These are phyloP conservation scores for Bufo bufo DNA, from an alignment of 2,113 vertebrate species.

Conservation along the genomic window DNA sequence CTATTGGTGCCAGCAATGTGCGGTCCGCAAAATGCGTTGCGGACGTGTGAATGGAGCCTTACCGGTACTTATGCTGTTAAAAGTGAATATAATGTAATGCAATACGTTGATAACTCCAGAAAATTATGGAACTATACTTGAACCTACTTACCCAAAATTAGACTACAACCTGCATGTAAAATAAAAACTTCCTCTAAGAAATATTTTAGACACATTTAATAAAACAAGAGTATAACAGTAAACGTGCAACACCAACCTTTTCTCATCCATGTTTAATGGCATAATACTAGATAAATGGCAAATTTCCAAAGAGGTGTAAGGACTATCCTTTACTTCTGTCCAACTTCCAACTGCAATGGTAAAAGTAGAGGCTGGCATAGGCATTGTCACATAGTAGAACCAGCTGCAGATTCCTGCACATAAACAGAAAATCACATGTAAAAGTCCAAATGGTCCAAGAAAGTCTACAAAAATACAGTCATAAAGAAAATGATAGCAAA, in stretches of 20 bases:
- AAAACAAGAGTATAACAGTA: not conserved
- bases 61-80: too few relatives aligned
- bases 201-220: not conserved
- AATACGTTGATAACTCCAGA: too few relatives aligned
- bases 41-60: too few relatives aligned
- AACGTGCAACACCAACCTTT: constrained; percentile 75
- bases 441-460: not conserved
- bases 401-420: constrained; percentile 78
- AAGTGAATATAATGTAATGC: too few relatives aligned
- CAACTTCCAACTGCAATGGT: constrained; percentile 91
- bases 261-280: constrained; percentile 64
- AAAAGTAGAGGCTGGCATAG: constrained; percentile 96
- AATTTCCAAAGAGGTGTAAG: constrained; percentile 44
- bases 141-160: too few relatives aligned
- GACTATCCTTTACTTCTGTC: constrained; percentile 74
- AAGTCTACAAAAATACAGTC: not conserved
- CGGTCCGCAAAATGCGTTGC: too few relatives aligned
- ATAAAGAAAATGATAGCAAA: not conserved
- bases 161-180: too few relatives aligned
- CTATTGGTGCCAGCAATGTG: too few relatives aligned
- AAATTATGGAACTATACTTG: too few relatives aligned
- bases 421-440: not conserved
- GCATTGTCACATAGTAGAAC: constrained; percentile 95
- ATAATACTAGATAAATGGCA: not conserved
- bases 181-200: too few relatives aligned